phyloP scores from a whole-genome alignment of 2,797 vertebrate species.

The Sciurus vulgaris region DNA sequence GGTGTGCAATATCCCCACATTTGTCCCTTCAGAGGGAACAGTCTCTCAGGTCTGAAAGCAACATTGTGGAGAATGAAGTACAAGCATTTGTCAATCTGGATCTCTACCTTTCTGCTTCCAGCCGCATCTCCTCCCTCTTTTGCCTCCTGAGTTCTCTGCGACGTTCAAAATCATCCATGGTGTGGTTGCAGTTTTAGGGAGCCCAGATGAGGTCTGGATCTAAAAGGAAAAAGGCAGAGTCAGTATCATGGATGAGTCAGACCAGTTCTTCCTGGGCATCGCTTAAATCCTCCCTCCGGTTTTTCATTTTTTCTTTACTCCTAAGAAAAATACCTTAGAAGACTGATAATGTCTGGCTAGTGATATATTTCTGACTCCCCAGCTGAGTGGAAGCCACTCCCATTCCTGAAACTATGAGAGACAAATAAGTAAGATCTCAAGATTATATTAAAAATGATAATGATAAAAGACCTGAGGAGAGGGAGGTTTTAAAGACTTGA shows the following conservation, averaged over 20 bases:
- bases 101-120: constrained; percentile 96
- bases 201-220: constrained; percentile 83
- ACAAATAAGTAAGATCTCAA: constrained; percentile 70
- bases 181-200: constrained; percentile 86
- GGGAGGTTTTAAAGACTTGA: constrained; percentile 61
- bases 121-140: constrained; percentile 98
- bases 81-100: background rate
- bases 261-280: background rate
- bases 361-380: constrained; percentile 55
- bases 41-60: background rate
- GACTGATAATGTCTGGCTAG: background rate
- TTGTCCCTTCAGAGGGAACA: background rate
- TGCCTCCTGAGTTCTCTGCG: constrained; percentile 98
- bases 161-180: constrained; percentile 99
- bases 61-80: background rate
- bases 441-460: constrained; percentile 66
- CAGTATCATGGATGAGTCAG: constrained; percentile 35
- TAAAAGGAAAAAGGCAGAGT: constrained; percentile 56
- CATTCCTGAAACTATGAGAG: constrained; percentile 72
- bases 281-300: too few species aligned
- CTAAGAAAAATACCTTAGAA: constrained; percentile 75
- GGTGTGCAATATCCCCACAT: background rate
- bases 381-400: constrained; percentile 42
- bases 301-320: constrained; percentile 73
- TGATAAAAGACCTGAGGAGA: constrained; percentile 73